Conservation (phyloP, 1,140 invertebrate genomes). For the Gyrodactylus salaris region DNA sequence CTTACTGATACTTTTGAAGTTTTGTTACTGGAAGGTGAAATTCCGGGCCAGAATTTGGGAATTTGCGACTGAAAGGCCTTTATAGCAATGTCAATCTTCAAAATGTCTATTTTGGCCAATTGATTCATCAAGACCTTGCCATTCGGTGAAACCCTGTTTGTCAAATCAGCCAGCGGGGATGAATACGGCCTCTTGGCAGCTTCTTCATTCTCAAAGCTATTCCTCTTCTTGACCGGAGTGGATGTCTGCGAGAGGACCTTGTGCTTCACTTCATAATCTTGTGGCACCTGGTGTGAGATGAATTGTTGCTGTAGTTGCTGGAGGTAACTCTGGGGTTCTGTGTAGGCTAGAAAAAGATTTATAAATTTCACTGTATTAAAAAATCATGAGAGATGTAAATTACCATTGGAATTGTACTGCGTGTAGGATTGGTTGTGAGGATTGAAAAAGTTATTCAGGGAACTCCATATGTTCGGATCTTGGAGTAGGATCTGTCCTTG, state of each 20-base stretch:
- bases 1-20: not conserved
- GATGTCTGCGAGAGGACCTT: not conserved
- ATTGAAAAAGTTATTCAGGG: not conserved
- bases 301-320: too few relatives aligned
- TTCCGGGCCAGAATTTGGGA: conserved; percentile 20
- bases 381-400: too few relatives aligned
- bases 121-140: too few relatives aligned
- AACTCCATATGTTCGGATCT: not conserved
- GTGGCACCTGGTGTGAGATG: too few relatives aligned
- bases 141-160: not conserved
- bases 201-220: not conserved
- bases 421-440: not conserved
- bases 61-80: not conserved
- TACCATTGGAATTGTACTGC: not conserved
- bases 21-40: not conserved
- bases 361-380: too few relatives aligned
- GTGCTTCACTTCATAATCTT: too few relatives aligned
- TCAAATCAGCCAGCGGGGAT: not conserved
- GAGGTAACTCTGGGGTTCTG: too few relatives aligned
- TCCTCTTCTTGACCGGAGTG: not conserved
- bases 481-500: not conserved
- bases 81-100: not conserved
- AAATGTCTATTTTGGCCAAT: not conserved
- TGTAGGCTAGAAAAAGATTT: too few relatives aligned
- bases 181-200: not conserved